Evolutionary conservation across 2,113 vertebrate genomes (phyloP).

Genomic region (Peucedramus taeniatus): DNA sequence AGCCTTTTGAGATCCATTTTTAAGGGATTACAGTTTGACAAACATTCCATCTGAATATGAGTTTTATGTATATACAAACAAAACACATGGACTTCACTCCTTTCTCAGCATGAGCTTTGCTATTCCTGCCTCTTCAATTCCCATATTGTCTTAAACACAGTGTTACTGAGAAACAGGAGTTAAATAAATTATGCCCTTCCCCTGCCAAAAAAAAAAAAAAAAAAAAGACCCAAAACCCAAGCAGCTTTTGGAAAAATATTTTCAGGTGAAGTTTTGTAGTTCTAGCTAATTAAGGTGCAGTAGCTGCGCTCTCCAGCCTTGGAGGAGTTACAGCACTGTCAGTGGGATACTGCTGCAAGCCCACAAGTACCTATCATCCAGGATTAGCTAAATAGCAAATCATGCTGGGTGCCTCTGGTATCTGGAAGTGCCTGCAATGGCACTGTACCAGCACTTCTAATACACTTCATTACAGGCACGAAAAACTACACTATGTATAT

Average conservation of each 20-base stretch:
- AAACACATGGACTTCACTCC: neutral
- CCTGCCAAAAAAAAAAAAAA: accelerated
- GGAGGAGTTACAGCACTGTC: neutral
- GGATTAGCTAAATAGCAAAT: constrained; percentile 5
- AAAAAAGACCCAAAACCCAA: neutral
- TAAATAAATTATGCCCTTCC: neutral
- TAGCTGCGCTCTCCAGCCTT: neutral
- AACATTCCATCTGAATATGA: neutral
- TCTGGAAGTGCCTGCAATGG: neutral
- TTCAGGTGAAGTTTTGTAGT: neutral
- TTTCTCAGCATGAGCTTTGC: neutral
- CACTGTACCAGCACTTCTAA: neutral
- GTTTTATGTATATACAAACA: neutral
- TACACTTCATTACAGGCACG: neutral
- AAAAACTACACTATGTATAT: neutral
- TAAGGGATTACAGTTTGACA: neutral
- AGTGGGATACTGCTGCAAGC: neutral
- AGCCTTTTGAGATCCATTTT: neutral
- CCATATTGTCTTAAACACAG: neutral
- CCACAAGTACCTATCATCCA: neutral
- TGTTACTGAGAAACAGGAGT: neutral
- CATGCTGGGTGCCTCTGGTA: neutral
- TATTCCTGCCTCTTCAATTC: neutral
- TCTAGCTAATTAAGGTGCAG: neutral
- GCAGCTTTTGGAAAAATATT: neutral